Evolutionary conservation across 2,797 vertebrate genomes (phyloP).

Genomic region (Chrysocyon brachyurus): DNA sequence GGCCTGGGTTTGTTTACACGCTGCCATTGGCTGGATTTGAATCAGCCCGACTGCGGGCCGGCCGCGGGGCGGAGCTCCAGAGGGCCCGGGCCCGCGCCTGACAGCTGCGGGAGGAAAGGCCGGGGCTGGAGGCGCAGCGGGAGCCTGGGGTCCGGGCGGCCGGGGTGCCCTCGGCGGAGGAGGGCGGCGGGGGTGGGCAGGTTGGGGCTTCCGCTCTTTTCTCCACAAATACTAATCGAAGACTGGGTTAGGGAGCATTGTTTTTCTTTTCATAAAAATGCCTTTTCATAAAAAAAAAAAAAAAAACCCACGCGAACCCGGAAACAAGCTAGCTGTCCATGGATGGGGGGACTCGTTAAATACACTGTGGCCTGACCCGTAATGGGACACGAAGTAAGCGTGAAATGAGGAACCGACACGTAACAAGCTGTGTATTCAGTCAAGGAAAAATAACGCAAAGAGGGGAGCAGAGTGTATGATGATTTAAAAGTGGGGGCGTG

Average conservation of each 20-base stretch:
- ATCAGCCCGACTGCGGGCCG: constrained; percentile 74
- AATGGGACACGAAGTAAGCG: not conserved
- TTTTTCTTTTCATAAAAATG: constrained; percentile 29
- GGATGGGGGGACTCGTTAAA: not conserved
- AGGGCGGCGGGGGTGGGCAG: not conserved
- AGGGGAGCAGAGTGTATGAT: not conserved
- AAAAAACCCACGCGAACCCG: not conserved
- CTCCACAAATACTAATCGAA: not conserved
- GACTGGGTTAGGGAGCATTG: not conserved
- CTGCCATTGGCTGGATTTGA: constrained; percentile 89
- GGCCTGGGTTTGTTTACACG: constrained; percentile 86
- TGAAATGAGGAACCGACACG: not conserved
- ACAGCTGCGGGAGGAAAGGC: constrained; percentile 7
- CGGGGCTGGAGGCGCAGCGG: rapidly evolving
- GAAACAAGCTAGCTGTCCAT: constrained; percentile 24
- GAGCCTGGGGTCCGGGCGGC: no score
- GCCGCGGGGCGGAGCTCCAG: constrained; percentile 58
- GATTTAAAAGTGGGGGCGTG: not conserved
- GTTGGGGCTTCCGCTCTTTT: not conserved
- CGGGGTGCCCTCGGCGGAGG: not conserved
- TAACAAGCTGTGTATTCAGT: not conserved
- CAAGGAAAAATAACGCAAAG: not conserved
- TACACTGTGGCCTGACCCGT: not conserved
- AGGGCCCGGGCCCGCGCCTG: not conserved
- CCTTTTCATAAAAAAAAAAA: not conserved